Conservation (phyloP, 2,797 vertebrate genomes). For the Melanotaenia maccullochi region DNA sequence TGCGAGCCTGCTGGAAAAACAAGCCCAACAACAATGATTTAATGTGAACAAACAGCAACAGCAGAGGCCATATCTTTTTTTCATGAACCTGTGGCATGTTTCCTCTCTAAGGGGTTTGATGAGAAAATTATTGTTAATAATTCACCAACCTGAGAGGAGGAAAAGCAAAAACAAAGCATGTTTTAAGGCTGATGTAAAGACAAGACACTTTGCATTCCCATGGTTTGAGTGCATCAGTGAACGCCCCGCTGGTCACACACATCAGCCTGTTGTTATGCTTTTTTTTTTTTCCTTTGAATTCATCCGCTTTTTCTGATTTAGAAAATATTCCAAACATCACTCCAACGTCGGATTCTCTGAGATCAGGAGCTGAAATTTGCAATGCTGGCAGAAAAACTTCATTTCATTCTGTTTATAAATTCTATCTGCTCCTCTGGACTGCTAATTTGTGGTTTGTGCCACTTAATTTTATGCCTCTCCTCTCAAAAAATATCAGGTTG, state of each 20-base stretch:
- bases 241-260: conserved; percentile 8
- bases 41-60: conserved; percentile 34
- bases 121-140: conserved; percentile 71
- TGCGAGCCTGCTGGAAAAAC: conserved; percentile 15
- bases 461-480: conserved; percentile 53
- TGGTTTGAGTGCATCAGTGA: conserved; percentile 1
- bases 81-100: conserved; percentile 62
- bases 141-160: conserved; percentile 45
- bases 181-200: conserved; percentile 21
- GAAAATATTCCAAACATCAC: not conserved
- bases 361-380: conserved; percentile 14
- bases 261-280: not conserved
- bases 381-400: conserved; percentile 28
- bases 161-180: conserved; percentile 21
- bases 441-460: conserved; percentile 51
- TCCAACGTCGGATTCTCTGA: conserved; percentile 8
- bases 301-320: not conserved
- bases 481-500: conserved; percentile 9
- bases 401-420: conserved; percentile 53
- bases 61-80: conserved; percentile 57
- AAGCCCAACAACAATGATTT: conserved; percentile 34
- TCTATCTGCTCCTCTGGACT: conserved; percentile 50
- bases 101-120: conserved; percentile 51
- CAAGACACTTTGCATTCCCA: not conserved
- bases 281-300: not conserved